Conservation (phyloP, 2,888 invertebrate genomes). For the Thumatha senex region DNA sequence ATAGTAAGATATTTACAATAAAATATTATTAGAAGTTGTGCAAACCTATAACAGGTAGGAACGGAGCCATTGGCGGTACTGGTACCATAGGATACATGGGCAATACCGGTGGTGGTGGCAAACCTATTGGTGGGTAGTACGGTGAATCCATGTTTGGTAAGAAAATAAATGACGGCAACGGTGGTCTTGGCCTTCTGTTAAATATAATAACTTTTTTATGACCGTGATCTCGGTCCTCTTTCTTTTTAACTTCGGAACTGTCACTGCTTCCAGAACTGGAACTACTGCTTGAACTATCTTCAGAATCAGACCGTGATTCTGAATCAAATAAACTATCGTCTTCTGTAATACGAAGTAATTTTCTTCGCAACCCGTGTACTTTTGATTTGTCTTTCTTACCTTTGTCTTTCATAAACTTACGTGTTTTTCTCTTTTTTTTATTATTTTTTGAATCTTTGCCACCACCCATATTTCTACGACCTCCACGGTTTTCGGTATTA, state of each 20-base stretch:
- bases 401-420: slow-evolving; percentile 36
- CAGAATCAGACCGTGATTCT: slow-evolving; percentile 36
- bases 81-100: slow-evolving; percentile 75
- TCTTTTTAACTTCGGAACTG: slow-evolving; percentile 7
- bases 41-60: slow-evolving; percentile 45
- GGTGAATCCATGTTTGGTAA: slow-evolving; percentile 68
- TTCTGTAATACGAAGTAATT: slow-evolving; percentile 64
- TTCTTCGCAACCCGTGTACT: slow-evolving; percentile 50
- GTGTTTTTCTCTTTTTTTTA: slow-evolving; percentile 38
- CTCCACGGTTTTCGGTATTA: neutral
- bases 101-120: slow-evolving; percentile 61
- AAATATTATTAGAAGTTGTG: slow-evolving; percentile 4
- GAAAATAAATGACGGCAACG: slow-evolving; percentile 72
- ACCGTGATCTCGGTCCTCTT: slow-evolving; percentile 50
- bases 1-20: too few species aligned
- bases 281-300: slow-evolving; percentile 31
- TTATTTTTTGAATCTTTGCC: slow-evolving; percentile 1
- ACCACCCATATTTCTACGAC: neutral
- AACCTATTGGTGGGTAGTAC: slow-evolving; percentile 68
- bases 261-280: slow-evolving; percentile 4
- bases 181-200: slow-evolving; percentile 64
- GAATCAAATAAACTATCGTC: slow-evolving; percentile 70
- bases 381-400: slow-evolving; percentile 42
- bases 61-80: slow-evolving; percentile 60
- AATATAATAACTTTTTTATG: slow-evolving; percentile 68